Base-by-base conservation (phyloP, 2,113 vertebrate genomes). In the Dipodomys merriami region DNA sequence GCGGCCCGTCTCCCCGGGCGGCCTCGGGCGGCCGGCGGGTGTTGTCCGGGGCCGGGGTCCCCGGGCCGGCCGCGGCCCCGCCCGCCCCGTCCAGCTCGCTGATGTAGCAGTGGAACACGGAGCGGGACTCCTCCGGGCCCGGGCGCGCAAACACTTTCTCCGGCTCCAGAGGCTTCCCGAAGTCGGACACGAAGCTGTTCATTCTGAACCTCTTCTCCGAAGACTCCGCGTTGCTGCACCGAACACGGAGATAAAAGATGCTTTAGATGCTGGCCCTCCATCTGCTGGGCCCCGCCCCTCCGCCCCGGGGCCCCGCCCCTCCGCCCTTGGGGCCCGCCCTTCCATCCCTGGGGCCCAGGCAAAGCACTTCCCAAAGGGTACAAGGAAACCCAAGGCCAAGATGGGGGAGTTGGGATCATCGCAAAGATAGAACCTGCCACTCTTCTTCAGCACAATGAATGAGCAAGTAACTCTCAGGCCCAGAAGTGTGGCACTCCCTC, bases 41-140 rank as follows among this genome's bases (percentile, higher is more conserved):
- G 7, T 91, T 97, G 76, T 98, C 97, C 22, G 97, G 69, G 84
- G 81, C 93, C 11, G 97, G 94, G 84, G 95, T 91, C 91, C 90
- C 97, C 10, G 94, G 97, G 84, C 92, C 92, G 12, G 92, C 83
- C 27, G 91, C 98, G 46, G 35, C 35, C 35, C 35, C 35, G 35
- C 35, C 35, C 35, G 35, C 35, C 35, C 35, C 35, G 35, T 91
- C 98, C 77, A 98, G 98, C 96, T 99, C 98, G 30, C 97, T 98
- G 95, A 99, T 98, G 80, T 98, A 99, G 97, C 99, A 99, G 88
- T 99, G 98, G 92, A 99, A 99, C 73, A 99, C 98, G 0, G 99
- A 98, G 86, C 97, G 98, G 9, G 99, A 98, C 91, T 12, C 98
- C 35, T 35, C 98, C 1, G 97, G 96, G 86, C 97, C 94, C 2